These are phyloP conservation scores for Lochmaea capreae DNA, from an alignment of 2,888 invertebrate genomes.

Conservation along the genomic window DNA sequence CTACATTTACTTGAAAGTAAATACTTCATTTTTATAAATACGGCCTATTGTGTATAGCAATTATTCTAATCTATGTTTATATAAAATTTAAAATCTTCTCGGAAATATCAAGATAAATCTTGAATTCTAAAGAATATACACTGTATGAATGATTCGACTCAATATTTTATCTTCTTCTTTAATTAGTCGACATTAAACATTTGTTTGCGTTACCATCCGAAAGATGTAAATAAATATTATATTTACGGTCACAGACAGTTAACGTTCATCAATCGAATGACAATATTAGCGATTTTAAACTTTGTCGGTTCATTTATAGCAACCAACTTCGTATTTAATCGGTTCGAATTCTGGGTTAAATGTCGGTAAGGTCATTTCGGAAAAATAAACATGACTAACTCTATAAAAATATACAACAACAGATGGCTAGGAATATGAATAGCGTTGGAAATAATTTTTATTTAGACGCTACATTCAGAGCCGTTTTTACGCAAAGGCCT, in stretches of 20 bases:
- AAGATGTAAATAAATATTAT: background rate
- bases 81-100: background rate
- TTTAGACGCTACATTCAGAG: too few species aligned
- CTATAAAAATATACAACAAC: background rate
- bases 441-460: too few species aligned
- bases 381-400: background rate
- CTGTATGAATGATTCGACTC: constrained; percentile 1
- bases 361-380: background rate
- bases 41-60: too few species aligned
- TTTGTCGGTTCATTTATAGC: background rate
- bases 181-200: constrained; percentile 2
- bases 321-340: background rate
- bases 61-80: background rate
- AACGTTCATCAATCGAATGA: constrained; percentile 5
- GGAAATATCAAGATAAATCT: background rate
- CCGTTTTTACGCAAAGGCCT: too few species aligned
- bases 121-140: background rate
- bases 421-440: background rate
- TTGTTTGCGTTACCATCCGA: constrained; percentile 8
- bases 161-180: background rate
- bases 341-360: constrained; percentile 5
- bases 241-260: constrained; percentile 12
- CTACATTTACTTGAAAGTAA: too few species aligned
- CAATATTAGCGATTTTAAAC: constrained; percentile 13
- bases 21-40: too few species aligned